Percentiles rank a stretch among this genome's conserved stretches.
phyloP scores from a whole-genome alignment of 2,113 vertebrate species.

The Ciconia stormi region DNA sequence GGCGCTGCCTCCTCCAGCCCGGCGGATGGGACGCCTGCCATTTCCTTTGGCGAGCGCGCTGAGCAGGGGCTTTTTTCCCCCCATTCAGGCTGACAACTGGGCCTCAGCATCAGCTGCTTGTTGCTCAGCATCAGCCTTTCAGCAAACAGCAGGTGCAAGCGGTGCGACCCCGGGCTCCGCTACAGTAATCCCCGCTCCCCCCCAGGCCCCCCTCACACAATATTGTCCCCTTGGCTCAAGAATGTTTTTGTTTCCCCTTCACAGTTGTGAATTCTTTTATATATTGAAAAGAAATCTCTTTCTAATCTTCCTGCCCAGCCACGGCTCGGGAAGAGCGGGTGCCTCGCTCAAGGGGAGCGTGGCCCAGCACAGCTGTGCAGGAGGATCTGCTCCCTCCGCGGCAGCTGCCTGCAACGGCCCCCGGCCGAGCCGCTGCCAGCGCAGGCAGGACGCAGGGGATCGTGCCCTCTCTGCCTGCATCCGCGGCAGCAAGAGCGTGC shows the following conservation, averaged over 20 bases:
- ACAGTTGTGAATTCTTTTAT: constrained; percentile 59
- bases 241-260: constrained; percentile 64
- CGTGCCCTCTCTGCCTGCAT: neutral
- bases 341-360: neutral
- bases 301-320: neutral
- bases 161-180: neutral
- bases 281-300: constrained; percentile 26
- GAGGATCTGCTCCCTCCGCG: neutral
- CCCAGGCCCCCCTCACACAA: neutral
- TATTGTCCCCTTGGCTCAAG: constrained; percentile 47
- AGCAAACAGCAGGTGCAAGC: constrained; percentile 66
- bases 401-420: neutral
- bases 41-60: neutral
- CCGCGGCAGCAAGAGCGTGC: rapidly evolving
- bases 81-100: constrained; percentile 57
- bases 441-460: rapidly evolving
- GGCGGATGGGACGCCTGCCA: neutral
- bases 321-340: neutral
- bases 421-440: neutral
- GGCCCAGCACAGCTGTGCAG: neutral
- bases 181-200: constrained; percentile 31
- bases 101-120: constrained; percentile 60
- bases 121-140: constrained; percentile 63
- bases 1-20: neutral
- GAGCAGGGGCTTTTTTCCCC: neutral